Conservation (phyloP, 1,140 invertebrate species). For the Diploscapter pachys region DNA sequence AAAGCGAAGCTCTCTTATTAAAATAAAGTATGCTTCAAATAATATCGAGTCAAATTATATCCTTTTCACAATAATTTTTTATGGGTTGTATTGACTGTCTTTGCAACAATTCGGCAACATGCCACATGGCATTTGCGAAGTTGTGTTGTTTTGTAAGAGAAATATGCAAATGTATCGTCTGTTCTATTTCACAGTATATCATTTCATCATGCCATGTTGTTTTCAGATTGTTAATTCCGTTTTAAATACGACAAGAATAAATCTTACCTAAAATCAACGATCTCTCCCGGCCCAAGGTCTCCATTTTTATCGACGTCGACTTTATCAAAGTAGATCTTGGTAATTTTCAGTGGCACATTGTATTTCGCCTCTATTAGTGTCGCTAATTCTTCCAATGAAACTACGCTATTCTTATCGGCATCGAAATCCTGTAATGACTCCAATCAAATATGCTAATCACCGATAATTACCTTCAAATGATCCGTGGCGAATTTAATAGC, state of each 20-base stretch:
- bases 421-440: conserved; percentile 48
- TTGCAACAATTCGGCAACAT: not conserved
- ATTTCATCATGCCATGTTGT: conserved; percentile 51
- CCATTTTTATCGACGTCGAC: conserved; percentile 51
- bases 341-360: conserved; percentile 42
- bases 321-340: conserved; percentile 45
- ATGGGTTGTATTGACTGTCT: not conserved
- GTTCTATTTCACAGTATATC: not conserved
- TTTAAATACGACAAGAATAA: conserved; percentile 7
- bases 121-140: conserved; percentile 1
- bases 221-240: conserved; percentile 43
- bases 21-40: no score
- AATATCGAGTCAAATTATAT: no score
- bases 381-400: conserved; percentile 53
- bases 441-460: not conserved
- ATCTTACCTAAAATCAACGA: conserved; percentile 54
- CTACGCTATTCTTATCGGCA: conserved; percentile 47
- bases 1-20: no score
- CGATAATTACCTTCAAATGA: conserved; percentile 45
- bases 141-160: not conserved
- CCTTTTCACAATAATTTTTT: not conserved
- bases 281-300: conserved; percentile 53
- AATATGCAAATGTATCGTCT: not conserved
- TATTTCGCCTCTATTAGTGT: conserved; percentile 52
- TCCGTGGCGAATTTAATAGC: conserved; percentile 58